Percentiles rank a stretch among this genome's conserved stretches.
These are phyloP conservation scores for Gryllus bimaculatus DNA, from an alignment of 1,140 invertebrate genomes.

Conservation along the genomic window DNA sequence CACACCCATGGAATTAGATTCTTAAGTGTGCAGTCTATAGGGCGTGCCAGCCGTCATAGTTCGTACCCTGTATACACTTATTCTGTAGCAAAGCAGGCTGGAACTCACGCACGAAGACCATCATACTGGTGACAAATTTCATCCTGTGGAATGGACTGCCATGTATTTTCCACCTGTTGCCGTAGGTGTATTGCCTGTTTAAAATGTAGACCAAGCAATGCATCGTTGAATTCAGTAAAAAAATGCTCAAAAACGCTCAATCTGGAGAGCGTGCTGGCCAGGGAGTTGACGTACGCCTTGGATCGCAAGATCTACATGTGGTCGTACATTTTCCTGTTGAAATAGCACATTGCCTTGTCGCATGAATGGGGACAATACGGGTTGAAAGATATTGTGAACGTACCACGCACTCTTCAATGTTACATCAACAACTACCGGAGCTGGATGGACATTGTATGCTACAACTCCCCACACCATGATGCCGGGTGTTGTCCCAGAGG, in stretches of 20 bases:
- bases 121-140: not conserved
- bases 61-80: not conserved
- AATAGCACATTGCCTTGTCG: not conserved
- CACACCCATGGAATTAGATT: too few species aligned
- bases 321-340: not conserved
- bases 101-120: not conserved
- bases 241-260: not conserved
- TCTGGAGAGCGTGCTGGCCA: not conserved
- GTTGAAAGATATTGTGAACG: not conserved
- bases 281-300: not conserved
- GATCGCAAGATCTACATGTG: not conserved
- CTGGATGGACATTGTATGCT: not conserved
- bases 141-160: not conserved
- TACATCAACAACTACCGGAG: not conserved
- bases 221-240: not conserved
- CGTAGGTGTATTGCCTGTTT: not conserved
- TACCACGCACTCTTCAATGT: not conserved
- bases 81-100: not conserved
- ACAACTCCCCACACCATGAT: not conserved
- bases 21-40: too few species aligned
- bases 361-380: not conserved
- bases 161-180: not conserved
- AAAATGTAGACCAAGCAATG: not conserved
- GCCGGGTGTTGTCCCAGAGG: not conserved
- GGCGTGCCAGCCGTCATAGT: too few species aligned